phyloP scores from a whole-genome alignment of 2,113 vertebrate genomes.

The Heterotis niloticus region DNA sequence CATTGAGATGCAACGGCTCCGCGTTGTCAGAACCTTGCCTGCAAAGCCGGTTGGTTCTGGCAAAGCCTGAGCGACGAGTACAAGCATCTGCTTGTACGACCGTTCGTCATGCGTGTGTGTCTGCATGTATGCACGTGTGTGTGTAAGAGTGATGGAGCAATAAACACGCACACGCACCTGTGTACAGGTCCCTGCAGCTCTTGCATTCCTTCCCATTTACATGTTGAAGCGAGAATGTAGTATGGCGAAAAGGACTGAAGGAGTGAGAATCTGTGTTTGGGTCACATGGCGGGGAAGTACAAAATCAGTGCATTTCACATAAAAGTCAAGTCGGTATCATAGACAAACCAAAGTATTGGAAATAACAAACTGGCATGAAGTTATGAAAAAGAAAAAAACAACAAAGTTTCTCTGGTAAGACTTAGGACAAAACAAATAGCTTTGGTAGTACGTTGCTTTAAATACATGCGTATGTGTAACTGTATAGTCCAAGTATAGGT shows the following conservation, averaged over 20 bases:
- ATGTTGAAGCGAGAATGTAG: conserved; percentile 61
- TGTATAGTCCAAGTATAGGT: conserved; percentile 58
- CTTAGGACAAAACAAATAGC: conserved; percentile 57
- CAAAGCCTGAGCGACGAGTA: conserved; percentile 3
- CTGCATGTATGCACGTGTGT: conserved; percentile 44
- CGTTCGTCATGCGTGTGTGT: conserved; percentile 25
- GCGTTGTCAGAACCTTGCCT: background rate
- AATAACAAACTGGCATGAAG: conserved; percentile 51
- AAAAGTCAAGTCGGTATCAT: conserved; percentile 31
- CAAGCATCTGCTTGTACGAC: background rate
- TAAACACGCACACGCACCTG: conserved; percentile 53
- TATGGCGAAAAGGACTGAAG: conserved; percentile 57
- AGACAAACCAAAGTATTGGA: conserved; percentile 62
- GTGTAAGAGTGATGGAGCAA: conserved; percentile 65
- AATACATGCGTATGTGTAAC: conserved; percentile 60
- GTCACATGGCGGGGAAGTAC: background rate
- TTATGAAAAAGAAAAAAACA: conserved; percentile 47
- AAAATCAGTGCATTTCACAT: conserved; percentile 16
- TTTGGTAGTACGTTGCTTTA: conserved; percentile 71
- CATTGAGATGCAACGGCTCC: background rate
- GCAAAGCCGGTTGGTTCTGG: background rate
- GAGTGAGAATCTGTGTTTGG: conserved; percentile 48
- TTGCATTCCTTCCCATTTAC: conserved; percentile 44
- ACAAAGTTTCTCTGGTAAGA: conserved; percentile 51
- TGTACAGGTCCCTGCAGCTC: conserved; percentile 33